Percentiles rank a stretch among this genome's conserved stretches.
phyloP scores from a whole-genome alignment of 2,797 vertebrate species.

The Zenarchopterus dispar region DNA sequence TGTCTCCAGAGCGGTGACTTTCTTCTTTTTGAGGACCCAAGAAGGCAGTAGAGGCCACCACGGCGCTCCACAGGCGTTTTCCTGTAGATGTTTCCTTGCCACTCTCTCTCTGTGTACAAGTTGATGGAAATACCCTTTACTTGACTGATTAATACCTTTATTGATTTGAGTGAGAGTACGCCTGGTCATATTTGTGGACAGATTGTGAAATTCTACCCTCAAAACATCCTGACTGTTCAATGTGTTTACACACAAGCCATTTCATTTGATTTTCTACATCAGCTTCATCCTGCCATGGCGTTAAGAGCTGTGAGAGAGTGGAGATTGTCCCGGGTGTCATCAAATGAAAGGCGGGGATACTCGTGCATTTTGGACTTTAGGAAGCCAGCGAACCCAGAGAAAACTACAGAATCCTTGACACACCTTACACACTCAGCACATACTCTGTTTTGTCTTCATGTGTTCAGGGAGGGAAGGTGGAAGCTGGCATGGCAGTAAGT shows the following conservation, averaged over 20 bases:
- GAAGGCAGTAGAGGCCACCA: too few species aligned
- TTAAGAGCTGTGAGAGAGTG: too few species aligned
- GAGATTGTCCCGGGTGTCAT: too few species aligned
- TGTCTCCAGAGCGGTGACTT: too few species aligned
- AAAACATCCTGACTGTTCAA: slow-evolving; percentile 34
- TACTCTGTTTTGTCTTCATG: slow-evolving; percentile 4
- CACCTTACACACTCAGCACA: neutral
- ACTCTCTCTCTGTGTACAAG: slow-evolving; percentile 18
- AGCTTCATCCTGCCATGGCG: neutral
- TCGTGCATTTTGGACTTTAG: too few species aligned
- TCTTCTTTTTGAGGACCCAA: too few species aligned
- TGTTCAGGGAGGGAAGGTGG: slow-evolving; percentile 40
- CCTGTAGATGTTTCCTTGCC: too few species aligned
- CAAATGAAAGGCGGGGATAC: too few species aligned
- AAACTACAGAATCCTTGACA: neutral
- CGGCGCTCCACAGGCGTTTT: neutral
- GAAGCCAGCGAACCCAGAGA: too few species aligned
- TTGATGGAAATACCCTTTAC: slow-evolving; percentile 27
- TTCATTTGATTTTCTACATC: neutral
- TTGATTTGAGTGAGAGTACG: slow-evolving; percentile 49
- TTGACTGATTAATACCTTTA: slow-evolving; percentile 50
- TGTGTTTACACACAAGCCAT: slow-evolving; percentile 17
- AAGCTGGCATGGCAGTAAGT: slow-evolving; percentile 64
- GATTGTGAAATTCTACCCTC: slow-evolving; percentile 59
- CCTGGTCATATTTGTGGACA: slow-evolving; percentile 63